These are phyloP conservation scores for Brachionichthys hirsutus DNA, from an alignment of 2,113 vertebrate genomes.

Conservation along the genomic window DNA sequence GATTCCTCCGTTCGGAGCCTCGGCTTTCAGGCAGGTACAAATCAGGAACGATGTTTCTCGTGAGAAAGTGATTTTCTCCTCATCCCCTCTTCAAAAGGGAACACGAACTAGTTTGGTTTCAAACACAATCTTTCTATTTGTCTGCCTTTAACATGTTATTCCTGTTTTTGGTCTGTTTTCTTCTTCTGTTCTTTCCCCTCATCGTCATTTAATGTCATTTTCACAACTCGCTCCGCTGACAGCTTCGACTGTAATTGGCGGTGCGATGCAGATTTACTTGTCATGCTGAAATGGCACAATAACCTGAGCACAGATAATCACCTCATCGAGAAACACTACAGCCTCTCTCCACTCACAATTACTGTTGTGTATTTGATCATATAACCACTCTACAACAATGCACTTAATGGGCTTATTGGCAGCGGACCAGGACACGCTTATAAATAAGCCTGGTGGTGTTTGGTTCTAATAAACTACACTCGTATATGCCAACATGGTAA, in stretches of 20 bases:
- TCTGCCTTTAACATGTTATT: too few species aligned
- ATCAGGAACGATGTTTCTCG: background rate
- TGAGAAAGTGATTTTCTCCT: background rate
- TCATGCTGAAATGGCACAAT: conserved; percentile 68
- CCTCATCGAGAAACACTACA: conserved; percentile 69
- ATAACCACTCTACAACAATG: conserved; percentile 74
- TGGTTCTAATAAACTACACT: conserved; percentile 78
- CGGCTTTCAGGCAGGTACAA: background rate
- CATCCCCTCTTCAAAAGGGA: background rate
- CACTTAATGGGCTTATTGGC: conserved; percentile 79
- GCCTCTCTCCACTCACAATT: conserved; percentile 74
- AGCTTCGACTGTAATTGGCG: conserved; percentile 53
- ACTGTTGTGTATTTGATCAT: conserved; percentile 78
- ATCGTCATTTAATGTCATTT: conserved; percentile 23
- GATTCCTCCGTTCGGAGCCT: background rate
- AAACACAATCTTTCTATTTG: too few species aligned
- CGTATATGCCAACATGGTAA: conserved; percentile 69
- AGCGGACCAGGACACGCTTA: conserved; percentile 71
- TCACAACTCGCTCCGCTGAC: conserved; percentile 41
- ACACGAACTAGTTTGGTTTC: background rate
- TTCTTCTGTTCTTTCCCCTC: background rate
- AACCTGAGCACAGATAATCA: conserved; percentile 70
- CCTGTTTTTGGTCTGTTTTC: background rate
- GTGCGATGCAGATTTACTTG: conserved; percentile 61
- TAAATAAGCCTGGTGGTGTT: conserved; percentile 76